Percentiles rank a stretch among this genome's conserved stretches.
Conservation (phyloP, 2,113 vertebrate genomes). For the Paedocypris sp. region DNA sequence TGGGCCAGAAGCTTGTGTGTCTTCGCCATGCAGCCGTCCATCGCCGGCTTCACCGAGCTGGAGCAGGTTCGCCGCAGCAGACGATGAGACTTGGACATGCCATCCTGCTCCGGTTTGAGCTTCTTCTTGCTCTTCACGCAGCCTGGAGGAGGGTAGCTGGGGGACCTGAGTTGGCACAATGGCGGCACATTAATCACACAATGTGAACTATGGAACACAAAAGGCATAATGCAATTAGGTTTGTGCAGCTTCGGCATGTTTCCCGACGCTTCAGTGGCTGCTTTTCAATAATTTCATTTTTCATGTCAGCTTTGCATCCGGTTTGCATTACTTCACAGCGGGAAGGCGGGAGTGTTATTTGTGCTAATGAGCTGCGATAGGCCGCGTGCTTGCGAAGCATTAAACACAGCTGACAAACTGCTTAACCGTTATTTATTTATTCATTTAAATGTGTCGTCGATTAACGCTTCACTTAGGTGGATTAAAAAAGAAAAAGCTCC, state of each 20-base stretch:
- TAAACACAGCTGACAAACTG: not conserved
- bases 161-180: slow-evolving; percentile 62
- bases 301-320: not conserved
- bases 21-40: slow-evolving; percentile 63
- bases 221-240: not conserved
- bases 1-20: slow-evolving; percentile 71
- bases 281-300: slow-evolving; percentile 9
- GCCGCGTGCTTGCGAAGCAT: not conserved
- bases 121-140: slow-evolving; percentile 81
- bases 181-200: slow-evolving; percentile 9
- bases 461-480: too few species aligned
- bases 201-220: not conserved
- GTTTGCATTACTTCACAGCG: not conserved
- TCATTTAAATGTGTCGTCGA: too few species aligned
- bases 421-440: not conserved
- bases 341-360: not conserved
- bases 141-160: slow-evolving; percentile 82
- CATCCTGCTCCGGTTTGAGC: slow-evolving; percentile 75
- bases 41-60: slow-evolving; percentile 65
- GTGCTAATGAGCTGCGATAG: not conserved
- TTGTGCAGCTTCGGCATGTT: slow-evolving; percentile 10
- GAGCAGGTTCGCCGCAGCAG: slow-evolving; percentile 74
- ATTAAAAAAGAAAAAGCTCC: too few species aligned
- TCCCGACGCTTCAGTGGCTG: not conserved
- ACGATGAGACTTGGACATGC: slow-evolving; percentile 77